Evolutionary conservation across 23 tunicate genomes (phyloP).

Genomic region (Halocynthia roretzi): DNA sequence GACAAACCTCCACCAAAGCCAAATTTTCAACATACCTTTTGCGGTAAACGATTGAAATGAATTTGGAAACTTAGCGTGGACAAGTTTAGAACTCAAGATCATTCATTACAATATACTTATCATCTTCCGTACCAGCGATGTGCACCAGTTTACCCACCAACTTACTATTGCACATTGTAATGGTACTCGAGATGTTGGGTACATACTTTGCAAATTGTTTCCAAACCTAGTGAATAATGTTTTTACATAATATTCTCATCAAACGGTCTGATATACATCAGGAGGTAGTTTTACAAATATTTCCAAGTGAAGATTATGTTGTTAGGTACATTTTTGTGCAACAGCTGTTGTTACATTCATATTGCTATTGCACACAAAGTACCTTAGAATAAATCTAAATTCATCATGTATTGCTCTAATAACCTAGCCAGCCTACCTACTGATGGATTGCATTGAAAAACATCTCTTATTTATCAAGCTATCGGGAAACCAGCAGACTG

Average conservation of each 20-base stretch:
- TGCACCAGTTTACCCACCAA: background rate
- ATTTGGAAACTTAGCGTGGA: background rate
- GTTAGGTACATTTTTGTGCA: constrained; percentile 55
- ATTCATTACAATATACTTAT: background rate
- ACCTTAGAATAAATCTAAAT: constrained; percentile 9
- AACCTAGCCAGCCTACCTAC: no score
- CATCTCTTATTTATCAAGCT: constrained; percentile 19
- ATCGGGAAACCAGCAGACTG: constrained; percentile 76
- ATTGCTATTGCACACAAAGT: constrained; percentile 84
- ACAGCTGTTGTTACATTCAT: constrained; percentile 10
- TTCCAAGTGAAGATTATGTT: background rate
- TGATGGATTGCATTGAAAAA: background rate
- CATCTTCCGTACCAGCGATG: constrained; percentile 5
- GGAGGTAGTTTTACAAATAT: background rate
- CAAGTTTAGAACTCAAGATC: no score
- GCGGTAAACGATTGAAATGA: constrained; percentile 27
- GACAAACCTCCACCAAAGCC: constrained; percentile 91
- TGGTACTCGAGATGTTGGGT: constrained; percentile 38
- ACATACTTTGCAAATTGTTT: background rate
- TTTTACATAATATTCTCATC: background rate
- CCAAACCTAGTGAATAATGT: background rate
- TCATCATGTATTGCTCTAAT: background rate
- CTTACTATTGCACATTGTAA: constrained; percentile 29
- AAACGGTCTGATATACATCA: background rate
- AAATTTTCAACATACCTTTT: constrained; percentile 63